phyloP scores from a whole-genome alignment of 1,140 invertebrate genomes.

The Paraescarpia echinospica region DNA sequence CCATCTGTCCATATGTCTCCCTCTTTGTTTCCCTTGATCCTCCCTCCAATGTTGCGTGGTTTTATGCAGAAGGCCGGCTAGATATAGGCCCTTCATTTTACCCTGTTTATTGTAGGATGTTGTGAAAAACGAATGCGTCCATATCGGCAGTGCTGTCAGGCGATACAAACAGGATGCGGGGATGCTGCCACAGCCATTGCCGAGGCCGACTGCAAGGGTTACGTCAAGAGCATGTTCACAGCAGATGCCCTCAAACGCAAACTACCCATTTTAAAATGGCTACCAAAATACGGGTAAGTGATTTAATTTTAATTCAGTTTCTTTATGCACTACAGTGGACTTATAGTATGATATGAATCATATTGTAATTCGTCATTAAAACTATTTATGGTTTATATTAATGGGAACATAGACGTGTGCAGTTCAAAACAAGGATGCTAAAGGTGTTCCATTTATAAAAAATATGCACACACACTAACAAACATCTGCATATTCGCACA shows the following conservation, averaged over 20 bases:
- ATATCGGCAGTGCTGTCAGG: constrained; percentile 18
- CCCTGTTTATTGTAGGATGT: neutral
- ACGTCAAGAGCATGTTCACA: constrained; percentile 11
- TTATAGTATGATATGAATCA: neutral
- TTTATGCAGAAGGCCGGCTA: neutral
- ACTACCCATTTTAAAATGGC: constrained; percentile 27
- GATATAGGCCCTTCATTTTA: neutral
- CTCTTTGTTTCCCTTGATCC: too few species aligned
- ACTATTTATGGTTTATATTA: too few species aligned
- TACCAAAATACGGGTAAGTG: constrained; percentile 29
- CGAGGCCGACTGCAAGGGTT: constrained; percentile 18
- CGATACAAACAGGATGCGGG: neutral
- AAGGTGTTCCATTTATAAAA: too few species aligned
- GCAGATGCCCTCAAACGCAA: constrained; percentile 23
- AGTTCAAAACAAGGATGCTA: too few species aligned
- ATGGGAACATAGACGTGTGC: too few species aligned
- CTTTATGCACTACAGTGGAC: neutral
- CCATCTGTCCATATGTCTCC: too few species aligned
- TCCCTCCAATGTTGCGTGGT: too few species aligned
- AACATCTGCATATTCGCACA: too few species aligned
- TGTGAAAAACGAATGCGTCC: neutral
- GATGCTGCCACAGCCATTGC: neutral
- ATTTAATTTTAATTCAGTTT: constrained; percentile 16
- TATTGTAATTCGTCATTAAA: too few species aligned
- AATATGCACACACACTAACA: too few species aligned